Percentiles rank a stretch among this genome's conserved stretches.
These are phyloP conservation scores for Graphium colonna DNA, from an alignment of 2,888 invertebrate species.

Conservation along the genomic window DNA sequence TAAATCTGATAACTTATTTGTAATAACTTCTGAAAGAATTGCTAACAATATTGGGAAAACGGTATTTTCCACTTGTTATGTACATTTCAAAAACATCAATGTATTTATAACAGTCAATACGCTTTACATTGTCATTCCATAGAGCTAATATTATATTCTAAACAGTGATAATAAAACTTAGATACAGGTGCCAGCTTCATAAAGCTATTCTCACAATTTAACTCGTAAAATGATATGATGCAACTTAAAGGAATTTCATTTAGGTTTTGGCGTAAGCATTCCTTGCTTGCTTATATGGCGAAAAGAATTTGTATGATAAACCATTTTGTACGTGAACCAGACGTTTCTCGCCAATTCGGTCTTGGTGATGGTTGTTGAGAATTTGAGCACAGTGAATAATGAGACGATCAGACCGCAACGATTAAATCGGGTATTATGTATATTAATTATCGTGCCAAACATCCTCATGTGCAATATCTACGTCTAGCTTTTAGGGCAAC, in stretches of 20 bases:
- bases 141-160: slow-evolving; percentile 4
- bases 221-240: slow-evolving; percentile 13
- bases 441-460: background rate
- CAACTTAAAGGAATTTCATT: slow-evolving; percentile 21
- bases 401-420: background rate
- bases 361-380: background rate
- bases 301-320: slow-evolving; percentile 10
- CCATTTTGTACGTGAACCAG: background rate
- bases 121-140: background rate
- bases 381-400: background rate
- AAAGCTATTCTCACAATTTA: slow-evolving; percentile 14
- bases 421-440: background rate
- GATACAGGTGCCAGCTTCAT: background rate
- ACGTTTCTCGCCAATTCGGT: background rate
- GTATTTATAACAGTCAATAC: background rate
- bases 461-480: background rate
- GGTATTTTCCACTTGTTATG: too few relatives aligned
- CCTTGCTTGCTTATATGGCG: slow-evolving; percentile 3
- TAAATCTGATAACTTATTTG: too few relatives aligned
- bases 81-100: too few relatives aligned
- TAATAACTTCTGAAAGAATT: too few relatives aligned
- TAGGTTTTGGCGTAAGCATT: slow-evolving; percentile 16
- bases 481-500: too few relatives aligned
- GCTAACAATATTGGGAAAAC: too few relatives aligned
- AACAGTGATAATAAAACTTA: background rate